phyloP scores from a whole-genome alignment of 35 echinoderm and acorn worm species.

The Strongylocentrotus purpuratus region DNA sequence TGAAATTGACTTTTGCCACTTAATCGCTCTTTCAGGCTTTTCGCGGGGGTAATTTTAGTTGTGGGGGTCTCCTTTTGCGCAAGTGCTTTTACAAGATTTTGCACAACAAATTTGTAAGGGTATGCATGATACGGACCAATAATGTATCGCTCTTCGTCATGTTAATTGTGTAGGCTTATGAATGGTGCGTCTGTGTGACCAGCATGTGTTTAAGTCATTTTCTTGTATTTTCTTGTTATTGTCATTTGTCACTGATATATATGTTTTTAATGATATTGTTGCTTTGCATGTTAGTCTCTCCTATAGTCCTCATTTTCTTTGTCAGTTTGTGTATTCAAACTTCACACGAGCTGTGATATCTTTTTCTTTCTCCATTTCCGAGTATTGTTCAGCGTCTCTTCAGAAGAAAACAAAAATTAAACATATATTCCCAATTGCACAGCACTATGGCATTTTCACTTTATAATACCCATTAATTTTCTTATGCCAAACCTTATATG shows the following conservation, averaged over 20 bases:
- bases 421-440: neutral
- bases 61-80: neutral
- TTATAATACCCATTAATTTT: neutral
- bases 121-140: neutral
- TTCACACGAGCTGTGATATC: neutral
- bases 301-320: neutral
- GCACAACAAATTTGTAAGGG: slow-evolving; percentile 6
- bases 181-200: neutral
- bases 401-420: neutral
- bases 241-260: neutral
- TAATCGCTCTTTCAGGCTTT: neutral
- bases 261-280: neutral
- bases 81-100: neutral
- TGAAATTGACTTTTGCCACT: slow-evolving; percentile 17
- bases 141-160: neutral
- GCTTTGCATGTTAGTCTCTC: neutral
- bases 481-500: neutral
- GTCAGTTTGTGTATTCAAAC: neutral
- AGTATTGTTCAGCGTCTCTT: neutral
- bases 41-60: neutral
- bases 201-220: neutral
- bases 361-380: neutral
- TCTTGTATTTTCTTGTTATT: neutral
- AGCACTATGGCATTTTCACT: neutral
- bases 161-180: neutral